Evolutionary conservation across 37 sponge, comb jelly and placozoan species (phyloP), one percentile per base, ranked within the genome.

Genomic region (Hexactinellida sp.): DNA sequence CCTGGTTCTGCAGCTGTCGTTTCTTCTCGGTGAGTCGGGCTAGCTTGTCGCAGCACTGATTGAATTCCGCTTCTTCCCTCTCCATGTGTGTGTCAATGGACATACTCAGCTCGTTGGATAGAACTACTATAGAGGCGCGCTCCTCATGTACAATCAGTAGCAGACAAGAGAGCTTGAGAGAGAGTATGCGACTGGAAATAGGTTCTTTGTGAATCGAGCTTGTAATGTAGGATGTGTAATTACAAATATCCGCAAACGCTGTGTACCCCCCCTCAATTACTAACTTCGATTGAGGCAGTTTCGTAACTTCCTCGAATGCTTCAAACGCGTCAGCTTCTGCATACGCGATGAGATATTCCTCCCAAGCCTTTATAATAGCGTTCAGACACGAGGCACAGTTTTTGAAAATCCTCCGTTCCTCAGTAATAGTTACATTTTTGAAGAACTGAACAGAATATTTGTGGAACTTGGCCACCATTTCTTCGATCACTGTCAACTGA

Each of bases 281-380:
- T 63, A 3, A 5, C 5, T 63, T 23, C 3, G 76, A 5, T 21
- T 28, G 3, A 21, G 21, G 21, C 76, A 63, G 30, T n/a, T n/a
- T 63, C 5, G 30, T 28, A 1, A 63, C 76, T 63, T 63, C 76
- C 30, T 63, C 76, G 34, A 63, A 63, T 10, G 76, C 76, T n/a
- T 63, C 76, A 23, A 63, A 63, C 13, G 76, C 76, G 30, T 63
- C 76, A 3, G 76, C 76, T 63, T 63, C 76, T n/a, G 76, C 76
- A 63, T 63, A 63, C 25, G 76, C 76, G 5, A 63, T 23, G 76
- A 63, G 76, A n/a, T 63, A 63, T 63, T 63, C 76, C 76, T 63
- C 76, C 76, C 76, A 63, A 21, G 76, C 76, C 13, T 63, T 63
- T 10, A 63, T 63, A n/a, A 28, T 63, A 1, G 76, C 76, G 13